These are phyloP conservation scores for Bombylius major DNA, from an alignment of 2,888 invertebrate species.

Conservation along the genomic window DNA sequence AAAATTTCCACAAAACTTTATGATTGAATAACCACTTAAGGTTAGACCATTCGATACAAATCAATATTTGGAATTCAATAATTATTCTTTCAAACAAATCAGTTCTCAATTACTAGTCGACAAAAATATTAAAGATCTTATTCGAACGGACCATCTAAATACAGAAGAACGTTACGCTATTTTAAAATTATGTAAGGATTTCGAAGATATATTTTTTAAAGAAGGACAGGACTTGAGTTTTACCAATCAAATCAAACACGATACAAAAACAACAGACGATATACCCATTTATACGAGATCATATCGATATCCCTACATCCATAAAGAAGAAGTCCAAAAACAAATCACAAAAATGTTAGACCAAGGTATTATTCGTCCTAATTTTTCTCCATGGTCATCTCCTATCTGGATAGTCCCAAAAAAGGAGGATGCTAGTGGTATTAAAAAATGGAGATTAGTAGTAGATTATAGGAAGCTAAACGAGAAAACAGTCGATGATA, in stretches of 20 bases:
- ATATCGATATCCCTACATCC: background rate
- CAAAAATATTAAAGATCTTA: background rate
- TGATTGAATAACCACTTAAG: conserved; percentile 10
- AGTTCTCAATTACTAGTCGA: too few relatives aligned
- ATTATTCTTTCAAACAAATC: background rate
- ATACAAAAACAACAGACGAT: background rate
- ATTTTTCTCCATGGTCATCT: conserved; percentile 14
- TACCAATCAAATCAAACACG: background rate
- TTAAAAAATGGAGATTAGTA: conserved; percentile 16
- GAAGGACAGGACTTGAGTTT: background rate
- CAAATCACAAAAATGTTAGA: conserved; percentile 14
- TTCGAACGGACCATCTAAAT: background rate
- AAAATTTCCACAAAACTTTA: conserved; percentile 3
- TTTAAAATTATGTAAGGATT: background rate
- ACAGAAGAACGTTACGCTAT: background rate
- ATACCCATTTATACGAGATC: background rate
- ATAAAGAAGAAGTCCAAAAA: background rate
- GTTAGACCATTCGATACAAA: background rate
- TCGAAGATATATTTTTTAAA: background rate
- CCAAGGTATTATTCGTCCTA: conserved; percentile 13
- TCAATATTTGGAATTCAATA: conserved; percentile 4
- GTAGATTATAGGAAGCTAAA: conserved; percentile 18
- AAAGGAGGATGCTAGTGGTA: conserved; percentile 4
- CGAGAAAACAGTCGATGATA: conserved; percentile 16
- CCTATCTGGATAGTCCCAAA: conserved; percentile 20